Percentiles rank a stretch among this genome's conserved stretches.
Conservation (phyloP, 2,797 vertebrate species). For the Lerista edwardsae region DNA sequence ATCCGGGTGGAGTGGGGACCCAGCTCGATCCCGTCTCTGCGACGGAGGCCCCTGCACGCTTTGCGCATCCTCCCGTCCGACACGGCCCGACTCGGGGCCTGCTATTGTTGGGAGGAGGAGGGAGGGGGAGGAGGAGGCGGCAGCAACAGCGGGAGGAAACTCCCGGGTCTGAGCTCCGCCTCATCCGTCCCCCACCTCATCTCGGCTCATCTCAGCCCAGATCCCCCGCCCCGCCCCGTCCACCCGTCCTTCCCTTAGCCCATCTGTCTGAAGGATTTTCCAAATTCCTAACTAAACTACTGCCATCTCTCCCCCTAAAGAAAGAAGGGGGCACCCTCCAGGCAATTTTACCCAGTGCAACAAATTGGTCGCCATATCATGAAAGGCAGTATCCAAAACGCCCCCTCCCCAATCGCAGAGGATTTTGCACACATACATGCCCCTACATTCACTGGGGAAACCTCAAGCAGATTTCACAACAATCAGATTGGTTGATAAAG, state of each 20-base stretch:
- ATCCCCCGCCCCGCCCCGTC: neutral
- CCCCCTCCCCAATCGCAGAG: neutral
- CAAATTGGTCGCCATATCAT: neutral
- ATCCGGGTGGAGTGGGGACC: neutral
- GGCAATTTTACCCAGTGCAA: too few relatives aligned
- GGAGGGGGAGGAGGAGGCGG: constrained; percentile 42
- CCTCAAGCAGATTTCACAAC: neutral
- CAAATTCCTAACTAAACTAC: neutral
- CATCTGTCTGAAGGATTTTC: neutral
- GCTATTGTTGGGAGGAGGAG: constrained; percentile 60
- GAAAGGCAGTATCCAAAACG: neutral
- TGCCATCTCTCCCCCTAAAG: neutral
- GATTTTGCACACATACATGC: neutral
- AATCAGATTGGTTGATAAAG: neutral
- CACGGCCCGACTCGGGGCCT: constrained; percentile 48
- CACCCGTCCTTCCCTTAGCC: neutral
- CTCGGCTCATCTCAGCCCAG: neutral
- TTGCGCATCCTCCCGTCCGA: constrained; percentile 37
- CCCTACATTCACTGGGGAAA: too few relatives aligned
- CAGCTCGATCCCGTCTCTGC: neutral
- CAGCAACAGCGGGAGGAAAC: constrained; percentile 1
- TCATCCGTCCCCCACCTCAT: constrained; percentile 35
- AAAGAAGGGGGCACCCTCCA: neutral
- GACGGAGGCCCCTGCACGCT: neutral
- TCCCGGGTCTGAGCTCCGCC: constrained; percentile 55